Base-by-base conservation (phyloP, 2,797 vertebrate species). In the Triplophysa yarkandensis region DNA sequence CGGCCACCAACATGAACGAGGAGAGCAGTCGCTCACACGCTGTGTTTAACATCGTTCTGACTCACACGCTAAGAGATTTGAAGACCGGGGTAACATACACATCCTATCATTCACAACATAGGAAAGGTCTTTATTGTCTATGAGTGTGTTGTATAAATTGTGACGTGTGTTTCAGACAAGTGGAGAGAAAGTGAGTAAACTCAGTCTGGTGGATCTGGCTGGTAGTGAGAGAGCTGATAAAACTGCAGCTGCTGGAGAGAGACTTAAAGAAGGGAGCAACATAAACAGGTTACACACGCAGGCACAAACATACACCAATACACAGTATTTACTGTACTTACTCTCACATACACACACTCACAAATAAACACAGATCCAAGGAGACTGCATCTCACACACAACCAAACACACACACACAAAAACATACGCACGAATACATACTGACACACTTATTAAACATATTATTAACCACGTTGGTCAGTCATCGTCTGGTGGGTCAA, bases 1-100 rank as follows among this genome's bases (percentile, higher is more conserved):
- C 98, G 19, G 96, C 97, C 2, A 99, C 98, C 84, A 98, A 99
- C 90, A 99, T 99, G 98, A 99, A 98, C 0, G 98, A 98, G 83
- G 98, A 99, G 88, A 99, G 98, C 84, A 99, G 98, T 72, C 92
- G 97, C 36, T 99, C 98, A 0, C 97, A 99, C 0, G 97, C 94
- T 0, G 97, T 98, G 83, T 99, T 99, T 91, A 98, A 96, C 86
- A 97, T 99, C 83, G 95, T 95, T 85, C 95, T 99, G 81, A 99
- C 97, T 0, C 96, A 99, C 85, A 98, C 95, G 0, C 91, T 99
- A 10, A 92, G 84, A 14, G 98, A 99, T 68, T 83, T 94, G 41
- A 81, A 92, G 10, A 97, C 96, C 39, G 95, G 93, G 94, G 97
- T 97, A 83, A 93, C 93, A 76, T 2, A 2, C n/a, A 19, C 44